phyloP scores from a whole-genome alignment of 1,140 invertebrate genomes.

The Scylla paramamosain region DNA sequence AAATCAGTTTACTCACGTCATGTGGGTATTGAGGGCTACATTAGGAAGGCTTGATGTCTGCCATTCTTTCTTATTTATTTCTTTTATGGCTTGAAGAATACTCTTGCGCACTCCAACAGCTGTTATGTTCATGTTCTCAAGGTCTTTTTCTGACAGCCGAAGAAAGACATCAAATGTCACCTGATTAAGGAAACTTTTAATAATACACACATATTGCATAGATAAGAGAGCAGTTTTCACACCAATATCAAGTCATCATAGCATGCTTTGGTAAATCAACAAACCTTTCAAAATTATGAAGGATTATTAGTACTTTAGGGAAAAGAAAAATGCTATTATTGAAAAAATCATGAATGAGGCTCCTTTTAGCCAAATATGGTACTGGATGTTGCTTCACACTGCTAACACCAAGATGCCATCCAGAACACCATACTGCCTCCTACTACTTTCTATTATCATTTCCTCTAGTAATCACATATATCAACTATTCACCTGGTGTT shows the following conservation, averaged over 20 bases:
- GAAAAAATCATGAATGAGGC: too few species aligned
- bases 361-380: too few species aligned
- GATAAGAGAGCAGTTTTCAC: neutral
- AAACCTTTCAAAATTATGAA: neutral
- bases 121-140: slow-evolving; percentile 80
- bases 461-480: too few species aligned
- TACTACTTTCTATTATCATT: too few species aligned
- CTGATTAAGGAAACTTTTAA: slow-evolving; percentile 27
- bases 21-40: slow-evolving; percentile 79
- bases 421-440: too few species aligned
- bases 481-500: slow-evolving; percentile 79
- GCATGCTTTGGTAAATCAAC: neutral
- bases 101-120: slow-evolving; percentile 81
- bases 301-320: too few species aligned
- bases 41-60: slow-evolving; percentile 80
- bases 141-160: slow-evolving; percentile 80
- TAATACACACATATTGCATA: neutral
- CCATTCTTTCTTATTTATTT: slow-evolving; percentile 82
- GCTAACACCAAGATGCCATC: slow-evolving; percentile 6
- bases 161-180: slow-evolving; percentile 79
- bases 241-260: neutral
- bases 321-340: too few species aligned
- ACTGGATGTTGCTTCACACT: neutral
- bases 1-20: slow-evolving; percentile 79
- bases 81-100: slow-evolving; percentile 80